Evolutionary conservation across 2,113 vertebrate genomes (phyloP).

Genomic region (Embiotoca jacksoni): DNA sequence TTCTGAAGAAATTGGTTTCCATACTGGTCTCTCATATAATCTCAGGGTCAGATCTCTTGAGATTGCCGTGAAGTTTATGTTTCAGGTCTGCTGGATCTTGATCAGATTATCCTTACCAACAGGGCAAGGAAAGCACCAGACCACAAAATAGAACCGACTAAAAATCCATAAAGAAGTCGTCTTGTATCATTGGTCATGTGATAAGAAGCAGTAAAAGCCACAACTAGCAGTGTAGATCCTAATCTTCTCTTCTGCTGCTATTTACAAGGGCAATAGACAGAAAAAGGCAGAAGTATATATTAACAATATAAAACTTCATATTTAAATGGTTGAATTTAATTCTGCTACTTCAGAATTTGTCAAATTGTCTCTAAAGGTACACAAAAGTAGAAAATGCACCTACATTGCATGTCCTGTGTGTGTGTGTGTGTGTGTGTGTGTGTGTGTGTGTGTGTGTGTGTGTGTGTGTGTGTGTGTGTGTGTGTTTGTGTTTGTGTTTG

Average conservation of each 20-base stretch:
- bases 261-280: slow-evolving; percentile 40
- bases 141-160: slow-evolving; percentile 73
- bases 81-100: slow-evolving; percentile 72
- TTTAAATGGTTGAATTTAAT: slow-evolving; percentile 1
- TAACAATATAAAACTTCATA: background rate
- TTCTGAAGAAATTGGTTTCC: slow-evolving; percentile 46
- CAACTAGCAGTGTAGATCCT: slow-evolving; percentile 54
- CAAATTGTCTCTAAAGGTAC: background rate
- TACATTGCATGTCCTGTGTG: background rate
- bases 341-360: slow-evolving; percentile 2
- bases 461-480: slow-evolving; percentile 3
- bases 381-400: background rate
- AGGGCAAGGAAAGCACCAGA: slow-evolving; percentile 64
- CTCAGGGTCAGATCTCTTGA: slow-evolving; percentile 64
- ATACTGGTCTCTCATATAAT: slow-evolving; percentile 52
- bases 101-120: slow-evolving; percentile 76
- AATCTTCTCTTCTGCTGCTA: slow-evolving; percentile 53
- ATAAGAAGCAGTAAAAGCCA: slow-evolving; percentile 67
- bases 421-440: slow-evolving; percentile 1
- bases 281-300: background rate
- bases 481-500: background rate
- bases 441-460: slow-evolving; percentile 3
- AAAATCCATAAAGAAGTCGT: slow-evolving; percentile 71
- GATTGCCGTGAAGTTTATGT: slow-evolving; percentile 72
- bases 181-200: slow-evolving; percentile 67